Conservation (phyloP, 1,140 invertebrate species). For the Dinothrombium tinctorium region DNA sequence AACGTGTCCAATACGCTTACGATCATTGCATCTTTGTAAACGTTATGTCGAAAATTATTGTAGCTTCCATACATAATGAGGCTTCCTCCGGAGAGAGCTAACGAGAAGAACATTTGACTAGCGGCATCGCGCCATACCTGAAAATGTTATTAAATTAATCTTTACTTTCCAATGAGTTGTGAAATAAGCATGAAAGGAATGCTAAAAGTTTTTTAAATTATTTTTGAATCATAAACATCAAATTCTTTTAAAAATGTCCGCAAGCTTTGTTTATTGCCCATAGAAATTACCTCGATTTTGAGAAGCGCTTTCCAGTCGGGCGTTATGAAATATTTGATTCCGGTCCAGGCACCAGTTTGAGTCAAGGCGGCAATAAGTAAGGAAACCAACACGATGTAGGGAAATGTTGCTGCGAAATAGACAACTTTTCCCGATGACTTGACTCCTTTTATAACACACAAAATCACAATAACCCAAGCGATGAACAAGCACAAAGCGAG, state of each 20-base stretch:
- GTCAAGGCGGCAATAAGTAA: constrained; percentile 31
- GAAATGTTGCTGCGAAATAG: constrained; percentile 35
- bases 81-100: constrained; percentile 26
- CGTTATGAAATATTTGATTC: constrained; percentile 25
- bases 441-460: constrained; percentile 30
- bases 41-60: constrained; percentile 25
- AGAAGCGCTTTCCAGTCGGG: constrained; percentile 21
- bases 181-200: too few species aligned
- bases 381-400: constrained; percentile 29
- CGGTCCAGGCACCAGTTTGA: constrained; percentile 24
- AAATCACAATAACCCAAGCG: constrained; percentile 31
- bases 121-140: constrained; percentile 25
- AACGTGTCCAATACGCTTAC: constrained; percentile 21
- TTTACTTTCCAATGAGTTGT: too few species aligned
- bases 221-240: too few species aligned
- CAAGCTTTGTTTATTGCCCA: too few species aligned
- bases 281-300: constrained; percentile 23
- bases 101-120: constrained; percentile 27
- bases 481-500: constrained; percentile 29
- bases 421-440: constrained; percentile 46
- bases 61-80: constrained; percentile 28
- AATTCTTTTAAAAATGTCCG: too few species aligned
- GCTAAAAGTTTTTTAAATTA: too few species aligned
- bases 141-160: too few species aligned
- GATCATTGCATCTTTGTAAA: constrained; percentile 23